Conservation (phyloP, 1,140 invertebrate species). For the Adoxophyes honmai region DNA sequence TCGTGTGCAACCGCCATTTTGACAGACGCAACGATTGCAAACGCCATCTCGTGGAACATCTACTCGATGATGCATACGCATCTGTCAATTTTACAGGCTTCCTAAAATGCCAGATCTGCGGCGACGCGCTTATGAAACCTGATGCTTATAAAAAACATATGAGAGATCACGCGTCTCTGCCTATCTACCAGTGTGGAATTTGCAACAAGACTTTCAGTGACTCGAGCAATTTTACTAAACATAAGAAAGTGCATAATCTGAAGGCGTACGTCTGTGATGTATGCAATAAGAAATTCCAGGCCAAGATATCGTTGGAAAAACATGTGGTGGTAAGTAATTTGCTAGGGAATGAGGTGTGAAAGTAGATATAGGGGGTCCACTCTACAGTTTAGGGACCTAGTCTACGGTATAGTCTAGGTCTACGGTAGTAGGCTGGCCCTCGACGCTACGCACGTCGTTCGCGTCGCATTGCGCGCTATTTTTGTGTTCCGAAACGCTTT, state of each 20-base stretch:
- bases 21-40: conserved; percentile 45
- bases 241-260: conserved; percentile 62
- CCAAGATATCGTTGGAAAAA: conserved; percentile 32
- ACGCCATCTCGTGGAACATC: conserved; percentile 55
- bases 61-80: conserved; percentile 39
- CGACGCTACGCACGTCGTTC: too few relatives aligned
- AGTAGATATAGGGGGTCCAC: too few relatives aligned
- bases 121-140: conserved; percentile 21
- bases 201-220: conserved; percentile 64
- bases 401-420: too few relatives aligned
- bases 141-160: conserved; percentile 56
- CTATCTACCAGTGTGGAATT: conserved; percentile 55
- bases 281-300: conserved; percentile 57
- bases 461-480: too few relatives aligned
- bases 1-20: conserved; percentile 39
- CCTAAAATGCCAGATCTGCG: conserved; percentile 50
- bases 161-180: conserved; percentile 51
- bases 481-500: too few relatives aligned
- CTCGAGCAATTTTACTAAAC: conserved; percentile 66
- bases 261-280: conserved; percentile 43
- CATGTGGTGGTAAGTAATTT: conserved; percentile 49
- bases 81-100: not conserved
- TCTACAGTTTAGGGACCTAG: too few relatives aligned
- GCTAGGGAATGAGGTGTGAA: too few relatives aligned
- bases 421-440: too few relatives aligned